Evolutionary conservation across 2,888 invertebrate genomes (phyloP).

Genomic region (Azorinus chamasolen): DNA sequence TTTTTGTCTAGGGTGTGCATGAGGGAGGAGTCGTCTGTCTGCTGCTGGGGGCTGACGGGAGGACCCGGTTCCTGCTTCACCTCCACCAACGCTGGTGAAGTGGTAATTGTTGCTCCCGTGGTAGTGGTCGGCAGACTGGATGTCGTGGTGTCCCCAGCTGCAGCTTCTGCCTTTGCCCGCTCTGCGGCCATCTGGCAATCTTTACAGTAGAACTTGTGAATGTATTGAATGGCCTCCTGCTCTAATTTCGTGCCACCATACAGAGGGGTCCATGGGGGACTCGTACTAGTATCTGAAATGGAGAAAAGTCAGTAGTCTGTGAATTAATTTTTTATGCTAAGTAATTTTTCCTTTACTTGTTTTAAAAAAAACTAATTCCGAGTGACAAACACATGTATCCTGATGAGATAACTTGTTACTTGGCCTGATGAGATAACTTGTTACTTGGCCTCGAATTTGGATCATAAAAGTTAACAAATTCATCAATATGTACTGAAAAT

Average conservation of each 20-base stretch:
- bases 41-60: conserved; percentile 89
- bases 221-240: conserved; percentile 81
- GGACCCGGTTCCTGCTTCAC: conserved; percentile 53
- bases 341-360: too few species aligned
- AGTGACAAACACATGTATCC: too few species aligned
- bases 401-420: too few species aligned
- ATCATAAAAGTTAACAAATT: too few species aligned
- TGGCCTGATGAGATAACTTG: too few species aligned
- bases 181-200: conserved; percentile 82
- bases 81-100: conserved; percentile 21
- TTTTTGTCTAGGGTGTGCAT: conserved; percentile 98
- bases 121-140: conserved; percentile 13
- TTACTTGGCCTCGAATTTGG: too few species aligned
- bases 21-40: conserved; percentile 97
- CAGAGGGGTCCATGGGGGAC: conserved; percentile 80
- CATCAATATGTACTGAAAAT: too few species aligned
- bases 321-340: too few species aligned
- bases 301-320: too few species aligned
- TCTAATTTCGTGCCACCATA: conserved; percentile 79
- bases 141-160: conserved; percentile 36
- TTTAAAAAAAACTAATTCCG: too few species aligned
- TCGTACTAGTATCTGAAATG: conserved; percentile 77
- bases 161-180: conserved; percentile 63
- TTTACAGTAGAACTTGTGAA: conserved; percentile 83
- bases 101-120: conserved; percentile 4